Evolutionary conservation across 2,888 invertebrate genomes (phyloP).

Genomic region (Nymphalis polychloros): DNA sequence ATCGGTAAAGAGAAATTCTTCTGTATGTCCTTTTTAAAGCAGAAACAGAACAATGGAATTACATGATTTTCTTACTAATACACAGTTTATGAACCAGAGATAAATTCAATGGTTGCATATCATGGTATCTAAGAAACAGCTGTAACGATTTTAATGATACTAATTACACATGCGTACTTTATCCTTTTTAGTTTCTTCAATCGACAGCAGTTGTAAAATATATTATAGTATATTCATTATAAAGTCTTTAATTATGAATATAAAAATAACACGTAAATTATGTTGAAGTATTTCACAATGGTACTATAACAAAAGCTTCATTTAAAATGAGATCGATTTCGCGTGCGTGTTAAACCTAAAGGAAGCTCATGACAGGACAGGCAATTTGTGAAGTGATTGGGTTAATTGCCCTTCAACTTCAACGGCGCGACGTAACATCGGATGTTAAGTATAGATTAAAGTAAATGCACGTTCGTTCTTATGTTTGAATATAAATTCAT

Average conservation of each 20-base stretch:
- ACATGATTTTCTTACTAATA: too few species aligned
- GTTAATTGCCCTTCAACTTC: slow-evolving; percentile 36
- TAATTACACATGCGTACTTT: too few species aligned
- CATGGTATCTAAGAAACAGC: too few species aligned
- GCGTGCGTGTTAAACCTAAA: slow-evolving; percentile 37
- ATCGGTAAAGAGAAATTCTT: too few species aligned
- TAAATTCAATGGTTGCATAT: too few species aligned
- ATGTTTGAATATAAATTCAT: slow-evolving; percentile 8
- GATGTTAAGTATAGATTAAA: slow-evolving; percentile 23
- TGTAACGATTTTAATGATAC: too few species aligned
- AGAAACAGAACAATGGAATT: too few species aligned
- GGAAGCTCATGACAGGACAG: slow-evolving; percentile 35
- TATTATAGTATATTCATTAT: too few species aligned
- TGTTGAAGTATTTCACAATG: neutral
- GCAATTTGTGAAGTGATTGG: slow-evolving; percentile 36
- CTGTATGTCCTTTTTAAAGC: too few species aligned
- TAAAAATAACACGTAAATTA: neutral
- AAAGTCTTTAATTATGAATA: neutral
- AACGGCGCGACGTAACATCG: slow-evolving; percentile 25
- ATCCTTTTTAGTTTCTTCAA: too few species aligned
- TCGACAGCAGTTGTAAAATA: too few species aligned
- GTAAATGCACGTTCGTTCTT: slow-evolving; percentile 28
- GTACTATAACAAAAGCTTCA: slow-evolving; percentile 1
- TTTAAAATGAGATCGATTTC: slow-evolving; percentile 31
- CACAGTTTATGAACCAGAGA: too few species aligned